These are phyloP conservation scores for Drosophila kanekoi DNA, from an alignment of 2,888 invertebrate species.

Conservation along the genomic window DNA sequence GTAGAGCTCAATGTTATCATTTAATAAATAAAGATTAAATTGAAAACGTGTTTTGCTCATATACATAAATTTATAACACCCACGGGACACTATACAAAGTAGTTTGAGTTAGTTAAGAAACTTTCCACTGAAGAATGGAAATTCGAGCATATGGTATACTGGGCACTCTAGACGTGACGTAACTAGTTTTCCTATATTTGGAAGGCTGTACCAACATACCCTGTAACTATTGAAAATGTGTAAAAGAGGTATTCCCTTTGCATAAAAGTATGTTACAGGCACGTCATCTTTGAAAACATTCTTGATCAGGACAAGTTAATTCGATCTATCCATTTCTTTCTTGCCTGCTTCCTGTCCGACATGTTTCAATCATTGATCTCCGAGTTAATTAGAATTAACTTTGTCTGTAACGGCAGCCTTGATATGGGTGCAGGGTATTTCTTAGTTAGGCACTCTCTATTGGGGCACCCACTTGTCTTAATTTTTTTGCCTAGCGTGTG, in stretches of 20 bases:
- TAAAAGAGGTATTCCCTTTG: background rate
- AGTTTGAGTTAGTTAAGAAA: slow-evolving; percentile 16
- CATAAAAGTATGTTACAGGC: too few species aligned
- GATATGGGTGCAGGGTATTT: background rate
- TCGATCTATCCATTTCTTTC: too few species aligned
- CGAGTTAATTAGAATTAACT: too few species aligned
- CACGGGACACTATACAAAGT: slow-evolving; percentile 6
- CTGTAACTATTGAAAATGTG: background rate
- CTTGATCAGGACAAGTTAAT: too few species aligned
- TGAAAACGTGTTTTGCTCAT: background rate
- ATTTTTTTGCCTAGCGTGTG: background rate
- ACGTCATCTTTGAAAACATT: too few species aligned
- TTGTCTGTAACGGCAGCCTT: too few species aligned
- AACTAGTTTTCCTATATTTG: slow-evolving; percentile 35
- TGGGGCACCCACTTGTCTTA: background rate
- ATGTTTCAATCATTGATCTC: too few species aligned
- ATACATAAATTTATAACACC: slow-evolving; percentile 9
- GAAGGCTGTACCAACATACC: slow-evolving; percentile 27
- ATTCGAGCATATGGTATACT: slow-evolving; percentile 16
- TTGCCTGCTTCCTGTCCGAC: too few species aligned
- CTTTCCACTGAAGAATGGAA: slow-evolving; percentile 6
- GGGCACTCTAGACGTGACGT: slow-evolving; percentile 28
- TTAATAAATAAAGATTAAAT: background rate
- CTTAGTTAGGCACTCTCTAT: background rate
- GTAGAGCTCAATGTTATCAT: background rate